These are phyloP conservation scores for Callipepla squamata DNA, from an alignment of 2,113 vertebrate species.

Conservation along the genomic window DNA sequence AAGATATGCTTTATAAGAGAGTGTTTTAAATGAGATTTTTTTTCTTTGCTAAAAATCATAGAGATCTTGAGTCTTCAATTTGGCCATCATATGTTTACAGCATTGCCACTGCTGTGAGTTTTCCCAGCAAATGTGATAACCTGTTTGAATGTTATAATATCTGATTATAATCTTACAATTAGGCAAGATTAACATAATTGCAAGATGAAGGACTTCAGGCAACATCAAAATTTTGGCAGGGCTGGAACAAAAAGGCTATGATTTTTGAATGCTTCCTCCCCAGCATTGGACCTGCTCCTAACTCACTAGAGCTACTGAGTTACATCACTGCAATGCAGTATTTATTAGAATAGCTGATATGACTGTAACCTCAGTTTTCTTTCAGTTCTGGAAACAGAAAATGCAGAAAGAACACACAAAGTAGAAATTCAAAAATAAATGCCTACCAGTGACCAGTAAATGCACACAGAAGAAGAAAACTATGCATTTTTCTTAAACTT, in stretches of 20 bases:
- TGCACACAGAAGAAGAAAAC: not conserved
- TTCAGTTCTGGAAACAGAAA: not conserved
- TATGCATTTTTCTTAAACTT: not conserved
- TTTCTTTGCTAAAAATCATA: not conserved
- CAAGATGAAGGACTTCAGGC: not conserved
- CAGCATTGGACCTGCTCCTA: not conserved
- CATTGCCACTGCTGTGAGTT: not conserved
- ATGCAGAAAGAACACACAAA: not conserved
- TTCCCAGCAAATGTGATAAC: not conserved
- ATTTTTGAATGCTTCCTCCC: not conserved
- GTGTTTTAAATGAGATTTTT: not conserved
- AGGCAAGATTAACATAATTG: not conserved
- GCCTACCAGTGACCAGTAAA: not conserved
- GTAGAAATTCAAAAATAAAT: not conserved
- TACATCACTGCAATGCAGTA: not conserved
- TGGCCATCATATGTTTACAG: not conserved
- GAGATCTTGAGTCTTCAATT: not conserved
- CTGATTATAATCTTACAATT: not conserved
- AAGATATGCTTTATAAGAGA: not conserved
- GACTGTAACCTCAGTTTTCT: not conserved
- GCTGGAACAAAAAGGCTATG: not conserved
- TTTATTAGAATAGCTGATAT: not conserved
- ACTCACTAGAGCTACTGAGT: not conserved
- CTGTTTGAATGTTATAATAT: not conserved
- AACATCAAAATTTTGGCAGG: not conserved